Base-by-base conservation (phyloP, 2,888 invertebrate genomes). In the Galeopsomyia nigrocyanea region DNA sequence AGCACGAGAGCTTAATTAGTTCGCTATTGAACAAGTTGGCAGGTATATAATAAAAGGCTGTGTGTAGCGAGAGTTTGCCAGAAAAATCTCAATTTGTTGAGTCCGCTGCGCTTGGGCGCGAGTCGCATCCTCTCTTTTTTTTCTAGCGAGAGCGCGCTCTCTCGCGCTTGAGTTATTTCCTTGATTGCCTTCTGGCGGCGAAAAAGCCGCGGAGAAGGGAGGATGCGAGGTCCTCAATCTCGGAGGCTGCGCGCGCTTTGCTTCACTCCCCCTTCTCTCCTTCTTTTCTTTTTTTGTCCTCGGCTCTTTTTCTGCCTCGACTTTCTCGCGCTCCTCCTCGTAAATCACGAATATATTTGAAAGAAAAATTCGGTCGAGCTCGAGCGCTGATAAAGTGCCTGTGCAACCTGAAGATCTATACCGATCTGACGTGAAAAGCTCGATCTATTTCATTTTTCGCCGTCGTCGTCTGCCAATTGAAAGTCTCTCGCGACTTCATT, bases 311-410 rank as follows among this genome's bases (percentile, higher is more conserved):
- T 68, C 69, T 69, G 62, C 60, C 61, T 56, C 53, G 49, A 21
- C 47, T 47, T 31, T 31, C 61, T n/a, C 49, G 46, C 58, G 51
- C 61, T 39, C 39, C 39, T 39, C 39, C 67, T 66, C 74, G 68
- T 75, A 71, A 75, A 75, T 75, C 75, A 72, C 50, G 62, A 69
- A 75, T 75, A 39, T 39, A 75, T 75, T 72, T 64, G 62, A 69
- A 75, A 72, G 75, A 72, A 75, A 69, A 75, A 75, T 66, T 75
- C 58, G 58, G 58, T 63, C 60, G n/a, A n/a, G 61, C 68, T 39
- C 39, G 39, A 10, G 39, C 10, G 21, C 56, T 71, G 71, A 68
- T 71, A 65, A 74, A 71, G 71, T 71, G 51, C 61, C 71, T 57
- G n/a, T n/a, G 73, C 60, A 73, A 66, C 56, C 66, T 65, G 55